Evolutionary conservation across 1,140 invertebrate genomes (phyloP), one percentile per base, ranked within the genome.

Genomic region (Penaeus japonicus): DNA sequence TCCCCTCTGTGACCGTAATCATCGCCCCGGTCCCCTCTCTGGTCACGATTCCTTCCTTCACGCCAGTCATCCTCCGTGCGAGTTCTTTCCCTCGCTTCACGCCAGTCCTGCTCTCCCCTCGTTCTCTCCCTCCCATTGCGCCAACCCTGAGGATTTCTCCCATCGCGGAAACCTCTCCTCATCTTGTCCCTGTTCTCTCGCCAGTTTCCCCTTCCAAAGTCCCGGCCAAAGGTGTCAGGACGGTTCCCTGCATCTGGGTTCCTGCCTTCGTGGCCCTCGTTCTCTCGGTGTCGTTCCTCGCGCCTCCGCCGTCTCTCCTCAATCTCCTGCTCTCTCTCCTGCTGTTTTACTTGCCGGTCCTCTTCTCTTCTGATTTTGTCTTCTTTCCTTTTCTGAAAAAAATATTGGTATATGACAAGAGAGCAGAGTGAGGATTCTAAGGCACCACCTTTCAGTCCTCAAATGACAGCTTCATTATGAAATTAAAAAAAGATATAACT

Each of bases 301-400:
- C 90, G 80, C 53, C 75, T 83, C 35, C 87, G 85, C n/a, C 89
- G 57, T 20, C 89, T 88, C 32, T 91, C 87, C 59, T 91, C 91
- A 65, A 91, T 90, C 55, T 91, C 91, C 59, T 89, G 86, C 24
- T 91, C 90, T 5, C 89, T 77, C 84, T 91, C 89, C 65, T 90
- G 35, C 47, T 94, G 94, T 4, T 94, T 93, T 86, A 94, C 94
- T 87, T 94, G 94, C 39, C 94, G 93, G 80, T 94, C 94, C 55
- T 93, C 92, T 91, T 95, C 94, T 22, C 95, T 93, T 12, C 94
- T 93, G 86, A 94, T 94, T 95, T 94, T 86, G 94, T 94, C 92
- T 95, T 95, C 70, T 95, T 93, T 92, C 95, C 94, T 93, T 95
- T 90, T 57, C 83, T 80, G 17, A 27, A 79, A 82, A 27, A 47